Evolutionary conservation across 2,888 invertebrate species (phyloP), one percentile per base, ranked within the genome.

Genomic region (Terebella lapidaria): DNA sequence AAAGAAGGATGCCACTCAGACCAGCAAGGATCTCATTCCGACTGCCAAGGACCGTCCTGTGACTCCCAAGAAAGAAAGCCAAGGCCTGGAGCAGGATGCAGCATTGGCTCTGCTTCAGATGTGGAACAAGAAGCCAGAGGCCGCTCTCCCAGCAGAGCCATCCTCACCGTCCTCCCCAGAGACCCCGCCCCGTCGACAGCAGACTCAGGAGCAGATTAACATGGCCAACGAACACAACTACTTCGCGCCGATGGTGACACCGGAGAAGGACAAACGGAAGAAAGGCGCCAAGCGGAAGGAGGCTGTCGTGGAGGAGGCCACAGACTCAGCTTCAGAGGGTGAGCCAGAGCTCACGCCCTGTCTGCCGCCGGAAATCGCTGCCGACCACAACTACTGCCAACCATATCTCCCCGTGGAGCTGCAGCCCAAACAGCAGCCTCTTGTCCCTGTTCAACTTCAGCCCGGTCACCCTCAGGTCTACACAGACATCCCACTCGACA

Each of bases 171-270:
- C 49, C 5, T 22, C 24, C 5, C 49, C 49, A 10, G 22, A 10
- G 18, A n/a, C 49, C 18, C 49, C 10, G 24, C 49, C 18, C 24
- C 5, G 49, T 5, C 52, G 30, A 25, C 45, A 52, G 26, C 53
- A 51, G 20, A 46, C 28, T 1, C 42, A 28, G 24, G 28, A 25
- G 20, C 45, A 54, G 20, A 22, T 46, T 3, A 49, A 54, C 55
- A 61, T 61, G 60, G 56, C 57, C 5, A 71, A 72, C 1, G 78
- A 78, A 59, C 78, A 78, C 68, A 76, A 76, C 56, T 78, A 78
- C 64, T 75, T 74, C 61, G 72, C 72, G 2, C 72, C 72, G 4
- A 27, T 45, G 29, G 28, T 22, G 2, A 18, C n/a, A n/a, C 54
- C 3, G 2, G 42, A 42, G 15, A 22, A 45, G 29, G 25, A 30